phyloP scores from a whole-genome alignment of 2,797 vertebrate species.

The Siniperca scherzeri region DNA sequence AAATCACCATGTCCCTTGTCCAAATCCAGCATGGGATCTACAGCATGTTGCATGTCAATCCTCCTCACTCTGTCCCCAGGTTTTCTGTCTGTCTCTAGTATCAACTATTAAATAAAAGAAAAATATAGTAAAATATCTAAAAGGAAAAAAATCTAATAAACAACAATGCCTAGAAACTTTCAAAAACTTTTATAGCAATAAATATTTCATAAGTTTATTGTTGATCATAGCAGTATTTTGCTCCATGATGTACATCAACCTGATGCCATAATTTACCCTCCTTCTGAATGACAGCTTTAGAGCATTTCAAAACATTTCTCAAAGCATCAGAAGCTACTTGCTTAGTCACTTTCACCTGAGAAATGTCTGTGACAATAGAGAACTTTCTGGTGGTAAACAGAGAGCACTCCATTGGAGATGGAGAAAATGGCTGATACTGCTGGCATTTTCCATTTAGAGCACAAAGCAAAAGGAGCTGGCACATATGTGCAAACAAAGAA shows the following conservation, averaged over 20 bases:
- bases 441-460: constrained; percentile 30
- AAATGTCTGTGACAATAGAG: constrained; percentile 2
- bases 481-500: constrained; percentile 68
- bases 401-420: constrained; percentile 3
- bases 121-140: not conserved
- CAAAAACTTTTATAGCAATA: not conserved
- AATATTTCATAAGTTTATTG: not conserved
- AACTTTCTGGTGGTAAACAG: constrained; percentile 13
- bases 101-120: not conserved
- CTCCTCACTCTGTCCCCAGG: no score
- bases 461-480: constrained; percentile 31
- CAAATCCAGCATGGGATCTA: no score
- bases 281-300: not conserved
- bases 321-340: not conserved
- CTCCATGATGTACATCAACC: not conserved
- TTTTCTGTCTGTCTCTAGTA: not conserved
- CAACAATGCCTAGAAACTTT: not conserved
- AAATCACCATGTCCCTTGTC: not conserved
- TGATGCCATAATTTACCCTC: not conserved
- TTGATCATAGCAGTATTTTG: not conserved
- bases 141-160: not conserved
- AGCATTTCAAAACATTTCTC: not conserved
- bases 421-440: constrained; percentile 25
- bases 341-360: not conserved
- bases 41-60: no score